Conservation (phyloP, 2,113 vertebrate genomes). For the Trogon surrucura region DNA sequence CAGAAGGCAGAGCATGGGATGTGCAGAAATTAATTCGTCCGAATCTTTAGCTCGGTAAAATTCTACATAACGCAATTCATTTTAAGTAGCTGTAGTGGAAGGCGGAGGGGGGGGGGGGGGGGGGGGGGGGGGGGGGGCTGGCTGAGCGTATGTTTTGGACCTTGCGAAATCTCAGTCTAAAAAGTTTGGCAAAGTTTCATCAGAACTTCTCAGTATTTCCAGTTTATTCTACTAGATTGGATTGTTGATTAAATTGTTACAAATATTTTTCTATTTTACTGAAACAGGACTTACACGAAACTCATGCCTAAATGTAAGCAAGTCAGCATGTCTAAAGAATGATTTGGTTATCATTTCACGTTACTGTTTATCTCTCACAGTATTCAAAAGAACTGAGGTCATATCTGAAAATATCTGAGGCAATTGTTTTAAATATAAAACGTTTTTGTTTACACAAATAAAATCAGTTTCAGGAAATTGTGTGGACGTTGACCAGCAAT, state of each 20-base stretch:
- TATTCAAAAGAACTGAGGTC: not conserved
- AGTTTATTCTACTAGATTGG: not conserved
- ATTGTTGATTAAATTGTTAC: not conserved
- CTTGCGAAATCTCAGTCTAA: not conserved
- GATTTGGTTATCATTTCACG: not conserved
- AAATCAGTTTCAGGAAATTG: not conserved
- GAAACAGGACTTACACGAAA: not conserved
- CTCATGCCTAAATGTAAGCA: not conserved
- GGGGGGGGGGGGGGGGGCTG: too few relatives aligned
- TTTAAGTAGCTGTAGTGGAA: not conserved
- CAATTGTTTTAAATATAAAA: not conserved
- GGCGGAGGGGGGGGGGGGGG: too few relatives aligned
- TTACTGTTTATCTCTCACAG: not conserved
- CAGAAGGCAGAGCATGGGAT: not conserved
- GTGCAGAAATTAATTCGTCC: fast-evolving
- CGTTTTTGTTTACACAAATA: not conserved
- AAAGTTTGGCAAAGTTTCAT: not conserved
- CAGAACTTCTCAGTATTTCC: not conserved
- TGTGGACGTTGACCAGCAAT: not conserved
- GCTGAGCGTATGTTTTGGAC: not conserved
- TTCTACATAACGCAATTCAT: not conserved
- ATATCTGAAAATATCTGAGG: not conserved
- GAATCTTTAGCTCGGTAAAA: not conserved
- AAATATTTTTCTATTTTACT: not conserved
- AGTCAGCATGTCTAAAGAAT: not conserved